Evolutionary conservation across 2,797 vertebrate genomes (phyloP).

Genomic region (Silurus aristotelis): DNA sequence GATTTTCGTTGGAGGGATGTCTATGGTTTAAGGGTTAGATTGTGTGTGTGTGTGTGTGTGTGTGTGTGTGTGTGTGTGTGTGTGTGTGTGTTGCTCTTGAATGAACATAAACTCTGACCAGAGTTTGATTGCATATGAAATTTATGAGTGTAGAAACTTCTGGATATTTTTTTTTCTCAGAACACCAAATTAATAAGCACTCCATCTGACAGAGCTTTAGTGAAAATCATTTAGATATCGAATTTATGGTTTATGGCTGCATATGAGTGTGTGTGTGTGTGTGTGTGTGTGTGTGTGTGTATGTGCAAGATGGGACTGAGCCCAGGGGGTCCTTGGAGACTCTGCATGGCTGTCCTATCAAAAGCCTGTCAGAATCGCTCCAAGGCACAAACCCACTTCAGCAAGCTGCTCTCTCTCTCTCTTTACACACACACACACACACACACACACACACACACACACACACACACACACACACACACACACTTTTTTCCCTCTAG

Average conservation of each 20-base stretch:
- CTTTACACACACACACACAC: slow-evolving; percentile 15
- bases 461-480: slow-evolving; percentile 16
- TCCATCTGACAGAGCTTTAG: slow-evolving; percentile 13
- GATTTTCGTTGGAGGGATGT: background rate
- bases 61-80: background rate
- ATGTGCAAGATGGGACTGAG: slow-evolving; percentile 16
- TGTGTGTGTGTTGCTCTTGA: background rate
- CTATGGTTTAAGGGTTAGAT: background rate
- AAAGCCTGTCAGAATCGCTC: slow-evolving; percentile 41
- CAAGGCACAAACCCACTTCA: slow-evolving; percentile 41
- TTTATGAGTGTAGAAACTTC: background rate
- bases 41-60: background rate
- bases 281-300: slow-evolving; percentile 15
- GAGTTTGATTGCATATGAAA: background rate
- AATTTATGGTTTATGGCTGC: slow-evolving; percentile 25
- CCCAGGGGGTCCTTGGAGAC: slow-evolving; percentile 42
- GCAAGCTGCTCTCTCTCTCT: slow-evolving; percentile 25
- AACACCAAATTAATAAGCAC: background rate
- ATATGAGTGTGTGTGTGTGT: background rate
- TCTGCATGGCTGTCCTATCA: slow-evolving; percentile 45
- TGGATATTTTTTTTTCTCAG: background rate
- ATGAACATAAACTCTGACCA: background rate
- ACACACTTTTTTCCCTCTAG: slow-evolving; percentile 31
- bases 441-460: slow-evolving; percentile 21
- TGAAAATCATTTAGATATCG: slow-evolving; percentile 7